These are phyloP conservation scores for Halichoerus grypus DNA, from an alignment of 2,113 vertebrate genomes.

Conservation along the genomic window DNA sequence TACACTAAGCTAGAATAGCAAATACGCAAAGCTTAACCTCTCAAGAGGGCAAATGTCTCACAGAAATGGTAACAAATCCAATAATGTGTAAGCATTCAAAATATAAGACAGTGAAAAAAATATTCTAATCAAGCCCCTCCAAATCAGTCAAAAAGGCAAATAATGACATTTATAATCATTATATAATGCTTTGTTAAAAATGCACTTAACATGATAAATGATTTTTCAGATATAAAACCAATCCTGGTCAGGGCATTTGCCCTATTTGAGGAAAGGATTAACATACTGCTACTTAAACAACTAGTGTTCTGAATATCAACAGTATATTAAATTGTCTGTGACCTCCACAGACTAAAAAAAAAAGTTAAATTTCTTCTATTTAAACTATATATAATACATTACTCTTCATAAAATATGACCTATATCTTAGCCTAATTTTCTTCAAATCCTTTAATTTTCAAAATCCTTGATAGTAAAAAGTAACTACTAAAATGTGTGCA, in stretches of 20 bases:
- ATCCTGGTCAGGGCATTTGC: background rate
- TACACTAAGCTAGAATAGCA: background rate
- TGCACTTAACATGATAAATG: background rate
- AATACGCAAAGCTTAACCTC: background rate
- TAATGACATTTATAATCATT: slow-evolving; percentile 33
- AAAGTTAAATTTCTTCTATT: background rate
- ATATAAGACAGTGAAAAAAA: background rate
- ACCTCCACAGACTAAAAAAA: background rate
- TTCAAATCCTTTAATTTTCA: background rate
- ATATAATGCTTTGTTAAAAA: background rate
- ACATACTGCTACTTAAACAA: background rate
- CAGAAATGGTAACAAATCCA: background rate
- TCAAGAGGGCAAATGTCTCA: slow-evolving; percentile 7
- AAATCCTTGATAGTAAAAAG: background rate
- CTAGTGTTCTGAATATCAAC: background rate
- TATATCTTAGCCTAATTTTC: background rate
- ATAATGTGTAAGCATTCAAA: background rate
- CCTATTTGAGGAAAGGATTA: background rate
- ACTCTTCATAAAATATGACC: background rate
- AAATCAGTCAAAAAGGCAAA: background rate
- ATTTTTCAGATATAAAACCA: background rate
- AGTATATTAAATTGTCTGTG: background rate
- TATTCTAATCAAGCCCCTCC: background rate
- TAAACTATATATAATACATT: background rate
- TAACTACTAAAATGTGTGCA: background rate